Percentiles rank a stretch among this genome's conserved stretches.
Conservation (phyloP, 92 coral and sea anemone species). For the Heteractis magnifica region DNA sequence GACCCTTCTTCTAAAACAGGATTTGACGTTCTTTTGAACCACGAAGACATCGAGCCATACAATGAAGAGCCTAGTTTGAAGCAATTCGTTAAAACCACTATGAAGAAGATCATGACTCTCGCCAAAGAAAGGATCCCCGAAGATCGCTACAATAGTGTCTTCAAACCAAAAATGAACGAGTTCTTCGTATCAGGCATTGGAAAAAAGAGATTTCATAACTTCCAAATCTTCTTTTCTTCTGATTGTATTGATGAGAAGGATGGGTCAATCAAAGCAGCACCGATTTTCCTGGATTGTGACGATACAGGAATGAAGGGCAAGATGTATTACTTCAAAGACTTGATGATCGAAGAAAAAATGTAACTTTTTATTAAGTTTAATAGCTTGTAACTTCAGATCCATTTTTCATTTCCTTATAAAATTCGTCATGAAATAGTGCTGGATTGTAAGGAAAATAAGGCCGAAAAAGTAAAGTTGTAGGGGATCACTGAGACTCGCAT, state of each 20-base stretch:
- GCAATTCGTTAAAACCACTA: neutral
- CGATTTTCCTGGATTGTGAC: slow-evolving; percentile 27
- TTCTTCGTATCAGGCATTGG: slow-evolving; percentile 9
- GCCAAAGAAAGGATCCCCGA: slow-evolving; percentile 6
- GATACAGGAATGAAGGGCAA: slow-evolving; percentile 10
- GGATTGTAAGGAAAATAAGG: neutral
- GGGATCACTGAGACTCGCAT: no score
- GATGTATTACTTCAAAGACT: slow-evolving; percentile 38
- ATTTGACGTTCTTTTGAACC: slow-evolving; percentile 33
- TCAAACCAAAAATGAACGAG: slow-evolving; percentile 2
- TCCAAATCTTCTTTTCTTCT: slow-evolving; percentile 33
- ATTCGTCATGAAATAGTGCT: neutral
- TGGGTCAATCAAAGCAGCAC: slow-evolving; percentile 17
- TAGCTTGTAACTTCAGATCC: neutral
- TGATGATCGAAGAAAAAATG: slow-evolving; percentile 34
- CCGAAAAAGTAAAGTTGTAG: no score
- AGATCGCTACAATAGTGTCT: neutral
- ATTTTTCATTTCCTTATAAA: neutral
- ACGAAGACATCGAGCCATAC: slow-evolving; percentile 22
- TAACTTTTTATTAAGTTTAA: neutral
- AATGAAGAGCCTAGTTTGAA: neutral
- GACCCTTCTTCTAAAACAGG: neutral
- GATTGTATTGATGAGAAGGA: neutral
- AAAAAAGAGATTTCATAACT: neutral
- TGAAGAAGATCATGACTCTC: slow-evolving; percentile 13